Evolutionary conservation across 2,113 vertebrate genomes (phyloP).

Genomic region (Eonycteris spelaea): DNA sequence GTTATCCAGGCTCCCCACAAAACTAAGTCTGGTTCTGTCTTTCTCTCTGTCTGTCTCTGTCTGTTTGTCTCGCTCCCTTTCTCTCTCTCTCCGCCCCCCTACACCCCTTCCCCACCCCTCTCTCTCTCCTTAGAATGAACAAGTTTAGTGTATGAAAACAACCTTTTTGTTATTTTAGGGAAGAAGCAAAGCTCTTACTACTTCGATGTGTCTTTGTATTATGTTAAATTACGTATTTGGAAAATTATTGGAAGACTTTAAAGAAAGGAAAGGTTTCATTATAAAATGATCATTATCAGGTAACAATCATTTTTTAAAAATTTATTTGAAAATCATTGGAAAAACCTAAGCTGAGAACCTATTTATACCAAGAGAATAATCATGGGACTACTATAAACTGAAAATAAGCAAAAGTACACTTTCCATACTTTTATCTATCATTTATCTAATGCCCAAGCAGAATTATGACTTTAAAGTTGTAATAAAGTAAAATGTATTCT

Average conservation of each 20-base stretch:
- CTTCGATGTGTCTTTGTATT: neutral
- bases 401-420: neutral
- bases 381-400: neutral
- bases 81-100: too few species aligned
- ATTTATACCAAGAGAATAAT: neutral
- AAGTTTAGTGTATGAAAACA: neutral
- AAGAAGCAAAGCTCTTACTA: neutral
- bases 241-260: conserved; percentile 5
- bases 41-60: too few species aligned
- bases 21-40: too few species aligned
- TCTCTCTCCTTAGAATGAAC: neutral
- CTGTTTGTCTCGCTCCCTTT: too few species aligned
- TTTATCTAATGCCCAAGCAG: neutral
- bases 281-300: neutral
- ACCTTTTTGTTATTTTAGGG: neutral
- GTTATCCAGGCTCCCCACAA: neutral
- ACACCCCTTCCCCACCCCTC: too few species aligned
- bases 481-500: conserved; percentile 40
- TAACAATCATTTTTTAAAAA: neutral
- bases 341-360: neutral
- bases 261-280: neutral
- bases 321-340: neutral
- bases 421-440: neutral
- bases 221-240: neutral
- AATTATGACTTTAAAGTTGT: neutral